Percentiles rank a stretch among this genome's conserved stretches.
These are phyloP conservation scores for Paragorgia papillata DNA, from an alignment of 92 coral and sea anemone genomes.

Conservation along the genomic window DNA sequence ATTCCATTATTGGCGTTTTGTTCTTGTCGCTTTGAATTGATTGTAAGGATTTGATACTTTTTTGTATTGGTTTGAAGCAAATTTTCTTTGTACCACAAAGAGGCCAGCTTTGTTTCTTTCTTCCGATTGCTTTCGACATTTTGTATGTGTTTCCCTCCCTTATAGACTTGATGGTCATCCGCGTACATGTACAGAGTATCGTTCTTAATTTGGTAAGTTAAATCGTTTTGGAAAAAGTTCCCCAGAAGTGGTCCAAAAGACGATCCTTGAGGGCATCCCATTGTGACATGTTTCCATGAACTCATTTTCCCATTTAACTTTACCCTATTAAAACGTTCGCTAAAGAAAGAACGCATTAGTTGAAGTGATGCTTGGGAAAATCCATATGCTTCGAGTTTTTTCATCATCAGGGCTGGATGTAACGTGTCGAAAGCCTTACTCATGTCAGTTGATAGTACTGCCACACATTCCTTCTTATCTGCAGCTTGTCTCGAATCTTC, in stretches of 20 bases:
- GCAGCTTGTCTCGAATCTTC: too few relatives aligned
- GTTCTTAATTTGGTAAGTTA: not conserved
- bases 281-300: constrained; percentile 28
- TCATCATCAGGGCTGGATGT: too few relatives aligned
- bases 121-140: constrained; percentile 8
- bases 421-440: too few relatives aligned
- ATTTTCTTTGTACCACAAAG: constrained; percentile 36
- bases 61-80: constrained; percentile 4
- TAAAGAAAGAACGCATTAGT: too few relatives aligned
- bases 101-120: not conserved
- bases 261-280: constrained; percentile 47
- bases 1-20: not conserved
- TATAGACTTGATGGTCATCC: constrained; percentile 44
- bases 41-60: constrained; percentile 28
- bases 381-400: too few relatives aligned
- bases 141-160: constrained; percentile 4
- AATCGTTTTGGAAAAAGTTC: constrained; percentile 37
- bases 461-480: too few relatives aligned
- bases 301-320: not conserved
- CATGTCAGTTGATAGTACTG: too few relatives aligned
- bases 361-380: too few relatives aligned
- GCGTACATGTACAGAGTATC: constrained; percentile 38
- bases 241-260: constrained; percentile 8
- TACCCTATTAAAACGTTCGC: too few relatives aligned
- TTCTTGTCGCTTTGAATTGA: not conserved